phyloP scores from a whole-genome alignment of 2,113 vertebrate species.

The Sceloporus tristichus region DNA sequence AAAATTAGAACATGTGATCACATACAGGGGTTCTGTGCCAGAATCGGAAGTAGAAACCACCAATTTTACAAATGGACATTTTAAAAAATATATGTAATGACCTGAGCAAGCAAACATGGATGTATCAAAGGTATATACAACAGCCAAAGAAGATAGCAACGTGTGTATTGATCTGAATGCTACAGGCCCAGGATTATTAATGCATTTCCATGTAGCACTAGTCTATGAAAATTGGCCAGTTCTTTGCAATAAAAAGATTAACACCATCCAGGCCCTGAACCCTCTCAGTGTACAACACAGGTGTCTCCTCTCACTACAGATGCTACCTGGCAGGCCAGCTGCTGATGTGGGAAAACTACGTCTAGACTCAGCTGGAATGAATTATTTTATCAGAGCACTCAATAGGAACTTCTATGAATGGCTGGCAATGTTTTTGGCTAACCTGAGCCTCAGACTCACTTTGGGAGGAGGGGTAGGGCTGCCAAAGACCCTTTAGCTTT shows the following conservation, averaged over 20 bases:
- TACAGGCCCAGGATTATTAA: neutral
- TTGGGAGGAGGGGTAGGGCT: neutral
- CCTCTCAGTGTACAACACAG: neutral
- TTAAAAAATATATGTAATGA: neutral
- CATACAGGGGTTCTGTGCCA: neutral
- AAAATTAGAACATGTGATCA: neutral
- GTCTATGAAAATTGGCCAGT: neutral
- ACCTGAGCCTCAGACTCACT: neutral
- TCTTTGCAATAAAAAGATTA: neutral
- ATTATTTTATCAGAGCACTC: constrained; percentile 18
- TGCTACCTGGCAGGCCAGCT: neutral
- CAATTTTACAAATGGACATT: neutral
- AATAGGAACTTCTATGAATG: constrained; percentile 22
- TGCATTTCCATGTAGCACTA: neutral
- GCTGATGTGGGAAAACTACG: neutral
- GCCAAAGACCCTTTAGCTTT: neutral
- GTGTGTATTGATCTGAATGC: neutral
- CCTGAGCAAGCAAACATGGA: neutral
- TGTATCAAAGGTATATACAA: neutral
- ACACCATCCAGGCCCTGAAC: neutral
- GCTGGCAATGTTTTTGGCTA: neutral
- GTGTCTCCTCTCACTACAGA: neutral
- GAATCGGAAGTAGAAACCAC: neutral
- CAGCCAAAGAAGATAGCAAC: neutral
- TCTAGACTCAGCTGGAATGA: constrained; percentile 23